These are phyloP conservation scores for Threskiornis aethiopicus DNA, from an alignment of 2,797 vertebrate genomes.

Conservation along the genomic window DNA sequence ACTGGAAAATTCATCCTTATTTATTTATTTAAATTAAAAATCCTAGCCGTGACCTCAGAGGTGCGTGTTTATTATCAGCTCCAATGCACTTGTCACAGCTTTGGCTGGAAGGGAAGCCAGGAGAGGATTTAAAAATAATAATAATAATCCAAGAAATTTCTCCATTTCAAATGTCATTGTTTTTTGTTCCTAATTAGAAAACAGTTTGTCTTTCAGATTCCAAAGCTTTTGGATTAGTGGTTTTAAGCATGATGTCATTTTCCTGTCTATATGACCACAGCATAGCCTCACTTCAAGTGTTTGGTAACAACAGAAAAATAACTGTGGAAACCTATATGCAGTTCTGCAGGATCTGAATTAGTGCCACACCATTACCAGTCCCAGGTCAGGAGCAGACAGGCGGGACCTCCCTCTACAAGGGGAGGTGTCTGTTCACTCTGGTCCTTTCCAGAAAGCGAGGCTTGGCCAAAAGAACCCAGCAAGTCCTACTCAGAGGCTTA, in stretches of 20 bases:
- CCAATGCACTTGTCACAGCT: conserved; percentile 74
- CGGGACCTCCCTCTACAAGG: neutral
- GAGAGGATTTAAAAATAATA: conserved; percentile 52
- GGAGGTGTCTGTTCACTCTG: neutral
- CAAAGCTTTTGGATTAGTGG: conserved; percentile 72
- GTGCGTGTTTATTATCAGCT: conserved; percentile 75
- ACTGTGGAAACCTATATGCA: conserved; percentile 66
- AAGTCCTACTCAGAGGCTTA: neutral
- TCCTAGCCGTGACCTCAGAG: conserved; percentile 69
- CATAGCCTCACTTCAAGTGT: conserved; percentile 55
- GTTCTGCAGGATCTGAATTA: conserved; percentile 30
- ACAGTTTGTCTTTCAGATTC: conserved; percentile 66
- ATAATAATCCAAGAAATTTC: conserved; percentile 51
- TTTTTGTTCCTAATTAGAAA: conserved; percentile 71
- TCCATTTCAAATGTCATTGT: conserved; percentile 40
- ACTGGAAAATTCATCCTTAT: conserved; percentile 64
- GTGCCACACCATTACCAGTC: conserved; percentile 54
- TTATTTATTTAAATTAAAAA: conserved; percentile 62
- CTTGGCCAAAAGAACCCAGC: neutral
- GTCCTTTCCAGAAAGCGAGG: neutral
- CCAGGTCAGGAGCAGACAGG: neutral
- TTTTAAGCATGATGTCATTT: conserved; percentile 76
- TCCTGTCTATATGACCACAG: conserved; percentile 72
- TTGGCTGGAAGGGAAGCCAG: conserved; percentile 65
- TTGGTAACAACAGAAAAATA: conserved; percentile 77